phyloP scores from a whole-genome alignment of 2,888 invertebrate species.

The Cephus pulcher region DNA sequence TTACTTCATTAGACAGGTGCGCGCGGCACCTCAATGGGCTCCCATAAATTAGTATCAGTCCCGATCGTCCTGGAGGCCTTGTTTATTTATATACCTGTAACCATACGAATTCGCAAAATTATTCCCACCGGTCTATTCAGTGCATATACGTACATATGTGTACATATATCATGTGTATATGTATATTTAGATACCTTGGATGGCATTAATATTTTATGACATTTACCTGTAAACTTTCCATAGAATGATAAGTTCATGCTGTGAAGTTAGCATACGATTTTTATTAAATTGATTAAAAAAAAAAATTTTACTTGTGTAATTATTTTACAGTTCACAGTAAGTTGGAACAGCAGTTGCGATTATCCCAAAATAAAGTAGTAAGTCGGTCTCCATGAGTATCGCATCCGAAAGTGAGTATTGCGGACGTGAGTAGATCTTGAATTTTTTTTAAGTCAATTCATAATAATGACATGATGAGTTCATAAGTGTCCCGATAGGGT shows the following conservation, averaged over 20 bases:
- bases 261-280: neutral
- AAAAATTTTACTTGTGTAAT: neutral
- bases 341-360: too few relatives aligned
- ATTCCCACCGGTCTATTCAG: neutral
- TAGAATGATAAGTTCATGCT: neutral
- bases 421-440: too few relatives aligned
- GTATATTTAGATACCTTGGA: neutral
- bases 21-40: conserved; percentile 11
- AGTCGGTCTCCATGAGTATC: too few relatives aligned
- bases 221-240: neutral
- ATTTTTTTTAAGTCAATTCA: too few relatives aligned
- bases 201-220: neutral
- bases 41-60: conserved; percentile 6
- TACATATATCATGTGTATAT: neutral
- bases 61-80: neutral
- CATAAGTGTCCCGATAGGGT: neutral
- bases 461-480: neutral
- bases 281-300: neutral
- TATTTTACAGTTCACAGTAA: neutral
- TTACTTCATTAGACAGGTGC: conserved; percentile 45
- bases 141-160: too few relatives aligned
- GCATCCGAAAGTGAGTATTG: too few relatives aligned
- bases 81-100: neutral
- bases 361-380: too few relatives aligned
- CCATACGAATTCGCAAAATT: neutral